These are phyloP conservation scores for Bellardia bayeri DNA, from an alignment of 2,888 invertebrate genomes.

Conservation along the genomic window DNA sequence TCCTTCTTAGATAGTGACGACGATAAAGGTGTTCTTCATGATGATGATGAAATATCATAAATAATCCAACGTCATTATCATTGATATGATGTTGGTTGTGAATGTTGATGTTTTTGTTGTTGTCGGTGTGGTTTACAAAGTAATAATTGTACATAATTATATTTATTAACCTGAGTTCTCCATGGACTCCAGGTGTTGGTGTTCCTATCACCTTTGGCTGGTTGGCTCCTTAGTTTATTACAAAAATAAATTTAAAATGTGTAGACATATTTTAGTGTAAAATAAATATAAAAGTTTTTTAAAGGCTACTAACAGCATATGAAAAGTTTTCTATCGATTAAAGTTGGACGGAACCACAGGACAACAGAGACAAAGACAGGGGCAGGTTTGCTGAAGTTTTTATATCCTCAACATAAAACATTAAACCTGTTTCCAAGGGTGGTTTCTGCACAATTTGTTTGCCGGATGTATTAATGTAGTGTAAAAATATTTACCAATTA, in stretches of 20 bases:
- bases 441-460: constrained; percentile 48
- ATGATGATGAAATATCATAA: constrained; percentile 22
- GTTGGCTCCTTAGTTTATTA: neutral
- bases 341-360: neutral
- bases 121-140: constrained; percentile 36
- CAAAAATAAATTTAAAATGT: constrained; percentile 32
- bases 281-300: neutral
- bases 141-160: constrained; percentile 61
- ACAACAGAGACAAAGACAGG: constrained; percentile 6
- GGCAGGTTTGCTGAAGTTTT: neutral
- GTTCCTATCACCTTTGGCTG: neutral
- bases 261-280: constrained; percentile 13
- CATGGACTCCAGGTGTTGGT: constrained; percentile 39
- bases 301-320: constrained; percentile 12
- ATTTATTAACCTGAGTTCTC: constrained; percentile 50
- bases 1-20: neutral
- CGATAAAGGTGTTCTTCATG: neutral
- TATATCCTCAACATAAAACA: neutral
- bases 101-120: constrained; percentile 21
- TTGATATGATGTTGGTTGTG: constrained; percentile 4
- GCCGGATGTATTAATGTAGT: constrained; percentile 57
- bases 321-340: constrained; percentile 12
- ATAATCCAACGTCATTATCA: neutral
- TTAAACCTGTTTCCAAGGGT: constrained; percentile 7
- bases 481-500: constrained; percentile 49